Evolutionary conservation across 2,113 vertebrate genomes (phyloP).

Genomic region (Opisthocomus hoazin): DNA sequence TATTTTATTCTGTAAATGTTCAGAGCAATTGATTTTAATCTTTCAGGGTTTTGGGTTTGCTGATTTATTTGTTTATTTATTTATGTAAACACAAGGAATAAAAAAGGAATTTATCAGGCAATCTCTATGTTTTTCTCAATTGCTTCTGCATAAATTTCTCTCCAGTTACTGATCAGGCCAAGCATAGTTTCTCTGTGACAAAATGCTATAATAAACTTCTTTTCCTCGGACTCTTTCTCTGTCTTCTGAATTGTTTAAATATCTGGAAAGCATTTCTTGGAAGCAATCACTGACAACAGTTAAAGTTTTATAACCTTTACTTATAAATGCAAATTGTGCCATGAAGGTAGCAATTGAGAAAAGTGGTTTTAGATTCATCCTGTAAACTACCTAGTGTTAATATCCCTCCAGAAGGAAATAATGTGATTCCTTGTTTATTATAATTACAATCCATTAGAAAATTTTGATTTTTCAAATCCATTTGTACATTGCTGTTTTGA

Average conservation of each 20-base stretch:
- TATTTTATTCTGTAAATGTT: not conserved
- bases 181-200: not conserved
- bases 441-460: not conserved
- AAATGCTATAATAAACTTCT: not conserved
- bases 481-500: not conserved
- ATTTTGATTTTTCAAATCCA: not conserved
- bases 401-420: not conserved
- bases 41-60: not conserved
- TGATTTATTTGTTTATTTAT: not conserved
- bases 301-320: conserved; percentile 26
- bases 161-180: not conserved
- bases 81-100: not conserved
- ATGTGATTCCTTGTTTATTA: not conserved
- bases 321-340: not conserved
- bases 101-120: not conserved
- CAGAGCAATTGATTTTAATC: not conserved
- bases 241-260: not conserved
- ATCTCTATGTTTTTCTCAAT: not conserved
- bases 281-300: not conserved
- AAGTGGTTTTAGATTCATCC: not conserved
- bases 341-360: not conserved
- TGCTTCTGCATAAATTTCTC: not conserved
- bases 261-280: not conserved
- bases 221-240: not conserved
- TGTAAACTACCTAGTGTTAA: not conserved